Evolutionary conservation across 1,140 invertebrate species (phyloP).

Genomic region (Sycobia sp.): DNA sequence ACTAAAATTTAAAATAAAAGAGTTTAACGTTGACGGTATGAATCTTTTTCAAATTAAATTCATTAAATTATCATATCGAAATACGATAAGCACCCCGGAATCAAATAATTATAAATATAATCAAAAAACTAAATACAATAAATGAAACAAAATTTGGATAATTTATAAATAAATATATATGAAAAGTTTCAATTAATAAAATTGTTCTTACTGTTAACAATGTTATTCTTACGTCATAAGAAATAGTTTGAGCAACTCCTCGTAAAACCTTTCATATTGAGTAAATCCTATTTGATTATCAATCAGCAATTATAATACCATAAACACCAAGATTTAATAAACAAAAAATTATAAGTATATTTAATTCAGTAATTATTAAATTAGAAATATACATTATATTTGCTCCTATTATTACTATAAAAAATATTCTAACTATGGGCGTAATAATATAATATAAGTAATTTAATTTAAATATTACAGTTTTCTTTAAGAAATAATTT

Average conservation of each 20-base stretch:
- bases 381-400: background rate
- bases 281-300: background rate
- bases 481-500: background rate
- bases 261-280: background rate
- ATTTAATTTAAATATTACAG: background rate
- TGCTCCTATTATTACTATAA: background rate
- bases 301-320: background rate
- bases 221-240: background rate
- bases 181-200: too few species aligned
- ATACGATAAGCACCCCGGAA: slow-evolving; percentile 64
- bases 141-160: background rate
- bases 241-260: background rate
- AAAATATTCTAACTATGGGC: background rate
- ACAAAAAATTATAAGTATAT: background rate
- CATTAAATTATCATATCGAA: slow-evolving; percentile 69
- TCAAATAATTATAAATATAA: slow-evolving; percentile 61
- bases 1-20: slow-evolving; percentile 46
- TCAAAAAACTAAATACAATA: background rate
- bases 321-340: background rate
- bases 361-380: background rate
- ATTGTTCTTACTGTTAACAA: background rate
- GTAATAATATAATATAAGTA: background rate
- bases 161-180: background rate
- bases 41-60: slow-evolving; percentile 64
- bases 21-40: slow-evolving; percentile 63